A percentile compares a stretch with the other conserved stretches of the same genome.
Conservation (phyloP, 2,113 vertebrate species). For the Heptranchias perlo region DNA sequence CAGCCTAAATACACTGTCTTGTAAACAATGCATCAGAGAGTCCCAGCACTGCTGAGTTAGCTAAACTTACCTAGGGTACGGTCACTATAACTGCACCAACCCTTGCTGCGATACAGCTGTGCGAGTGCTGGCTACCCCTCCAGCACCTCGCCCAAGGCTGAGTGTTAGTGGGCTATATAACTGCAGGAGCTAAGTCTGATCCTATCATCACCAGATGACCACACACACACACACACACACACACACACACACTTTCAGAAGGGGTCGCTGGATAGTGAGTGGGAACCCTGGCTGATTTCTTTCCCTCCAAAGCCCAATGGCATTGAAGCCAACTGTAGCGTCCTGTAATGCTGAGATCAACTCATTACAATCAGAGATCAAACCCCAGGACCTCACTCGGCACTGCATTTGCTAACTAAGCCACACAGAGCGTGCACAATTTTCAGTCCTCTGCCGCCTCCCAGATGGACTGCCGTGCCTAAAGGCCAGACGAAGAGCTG, state of each 20-base stretch:
- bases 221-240: too few relatives aligned
- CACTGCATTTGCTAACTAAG: neutral
- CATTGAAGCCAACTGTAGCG: neutral
- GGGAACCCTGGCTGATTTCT: neutral
- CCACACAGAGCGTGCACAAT: neutral
- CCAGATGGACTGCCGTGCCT: neutral
- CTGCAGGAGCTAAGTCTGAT: neutral
- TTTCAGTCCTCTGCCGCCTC: neutral
- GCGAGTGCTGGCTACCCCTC: too few relatives aligned
- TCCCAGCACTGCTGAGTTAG: neutral
- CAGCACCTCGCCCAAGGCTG: neutral
- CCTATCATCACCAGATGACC: neutral
- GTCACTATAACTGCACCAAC: neutral
- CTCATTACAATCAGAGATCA: neutral
- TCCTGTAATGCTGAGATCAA: neutral
- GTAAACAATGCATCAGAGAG: neutral
- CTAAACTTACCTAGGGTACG: neutral
- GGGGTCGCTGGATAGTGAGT: neutral
- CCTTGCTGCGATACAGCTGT: neutral
- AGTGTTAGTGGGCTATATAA: too few relatives aligned
- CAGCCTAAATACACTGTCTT: neutral
- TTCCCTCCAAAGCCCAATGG: neutral
- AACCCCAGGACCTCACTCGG: neutral
- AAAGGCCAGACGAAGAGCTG: neutral
- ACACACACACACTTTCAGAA: neutral